Percentiles rank a stretch among this genome's conserved stretches.
These are phyloP conservation scores for Mormyrus proboscirostris DNA, from an alignment of 2,797 vertebrate species.

Conservation along the genomic window DNA sequence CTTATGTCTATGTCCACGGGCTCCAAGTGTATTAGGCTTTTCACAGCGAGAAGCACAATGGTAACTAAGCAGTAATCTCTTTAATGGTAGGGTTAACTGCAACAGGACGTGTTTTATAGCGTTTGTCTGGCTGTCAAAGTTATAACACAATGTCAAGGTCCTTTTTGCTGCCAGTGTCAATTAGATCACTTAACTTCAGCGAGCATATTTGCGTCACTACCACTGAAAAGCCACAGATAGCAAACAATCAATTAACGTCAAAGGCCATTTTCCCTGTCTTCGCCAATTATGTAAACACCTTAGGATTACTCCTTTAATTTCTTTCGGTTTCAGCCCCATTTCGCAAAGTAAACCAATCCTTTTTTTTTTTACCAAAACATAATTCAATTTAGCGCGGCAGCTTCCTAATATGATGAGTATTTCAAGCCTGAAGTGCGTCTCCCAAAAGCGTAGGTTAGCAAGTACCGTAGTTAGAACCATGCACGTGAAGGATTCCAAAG, in stretches of 20 bases:
- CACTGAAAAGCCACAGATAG: slow-evolving; percentile 2
- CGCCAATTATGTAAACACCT: slow-evolving; percentile 19
- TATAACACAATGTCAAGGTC: background rate
- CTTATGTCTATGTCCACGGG: background rate
- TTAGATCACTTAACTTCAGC: slow-evolving; percentile 13
- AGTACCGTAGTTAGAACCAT: slow-evolving; percentile 10
- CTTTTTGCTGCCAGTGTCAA: slow-evolving; percentile 20
- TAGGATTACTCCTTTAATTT: slow-evolving; percentile 8
- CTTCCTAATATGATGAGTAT: background rate
- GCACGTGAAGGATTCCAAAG: background rate
- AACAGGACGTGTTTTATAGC: background rate
- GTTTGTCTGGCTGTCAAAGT: background rate
- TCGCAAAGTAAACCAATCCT: background rate
- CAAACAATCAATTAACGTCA: slow-evolving; percentile 26
- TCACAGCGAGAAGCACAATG: background rate
- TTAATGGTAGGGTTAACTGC: background rate
- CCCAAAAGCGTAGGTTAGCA: slow-evolving; percentile 18
- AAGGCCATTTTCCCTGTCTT: slow-evolving; percentile 10
- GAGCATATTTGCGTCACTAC: background rate
- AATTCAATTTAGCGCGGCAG: slow-evolving; percentile 22
- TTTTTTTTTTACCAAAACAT: slow-evolving; percentile 4
- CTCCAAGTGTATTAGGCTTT: background rate
- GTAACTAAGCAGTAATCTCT: background rate
- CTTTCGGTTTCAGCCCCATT: background rate
- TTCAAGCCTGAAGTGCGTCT: background rate